These are phyloP conservation scores for Ictalurus punctatus DNA, from an alignment of 2,113 vertebrate species.

Conservation along the genomic window DNA sequence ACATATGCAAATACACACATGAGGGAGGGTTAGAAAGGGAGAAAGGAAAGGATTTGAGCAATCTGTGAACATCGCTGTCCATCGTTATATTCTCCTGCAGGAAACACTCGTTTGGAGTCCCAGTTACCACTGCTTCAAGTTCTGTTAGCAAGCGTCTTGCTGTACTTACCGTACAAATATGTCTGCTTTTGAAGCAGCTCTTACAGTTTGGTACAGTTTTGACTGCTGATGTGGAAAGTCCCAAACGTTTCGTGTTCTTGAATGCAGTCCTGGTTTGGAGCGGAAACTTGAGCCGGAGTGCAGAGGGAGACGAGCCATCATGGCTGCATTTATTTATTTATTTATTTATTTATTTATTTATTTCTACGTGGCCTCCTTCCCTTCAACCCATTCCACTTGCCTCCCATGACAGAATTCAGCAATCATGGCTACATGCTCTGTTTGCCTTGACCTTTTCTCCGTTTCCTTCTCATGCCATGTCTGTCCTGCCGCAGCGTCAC, in stretches of 20 bases:
- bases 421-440: conserved; percentile 32
- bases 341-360: no score
- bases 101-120: conserved; percentile 6
- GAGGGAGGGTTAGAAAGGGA: neutral
- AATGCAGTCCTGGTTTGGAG: conserved; percentile 16
- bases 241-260: conserved; percentile 4
- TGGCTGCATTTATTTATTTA: conserved; percentile 57
- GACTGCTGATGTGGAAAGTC: conserved; percentile 32
- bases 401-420: conserved; percentile 47
- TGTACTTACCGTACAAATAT: neutral
- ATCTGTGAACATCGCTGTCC: conserved; percentile 18
- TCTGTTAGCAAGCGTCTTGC: neutral
- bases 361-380: conserved; percentile 64
- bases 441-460: conserved; percentile 36
- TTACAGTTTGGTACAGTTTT: neutral
- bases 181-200: conserved; percentile 2
- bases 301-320: conserved; percentile 14
- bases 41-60: conserved; percentile 42
- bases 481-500: conserved; percentile 3
- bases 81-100: conserved; percentile 5
- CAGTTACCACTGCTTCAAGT: neutral
- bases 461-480: conserved; percentile 7
- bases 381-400: conserved; percentile 50
- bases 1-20: conserved; percentile 25
- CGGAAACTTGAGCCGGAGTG: neutral